phyloP scores from a whole-genome alignment of 2,113 vertebrate species.

The Atractosteus spatula region DNA sequence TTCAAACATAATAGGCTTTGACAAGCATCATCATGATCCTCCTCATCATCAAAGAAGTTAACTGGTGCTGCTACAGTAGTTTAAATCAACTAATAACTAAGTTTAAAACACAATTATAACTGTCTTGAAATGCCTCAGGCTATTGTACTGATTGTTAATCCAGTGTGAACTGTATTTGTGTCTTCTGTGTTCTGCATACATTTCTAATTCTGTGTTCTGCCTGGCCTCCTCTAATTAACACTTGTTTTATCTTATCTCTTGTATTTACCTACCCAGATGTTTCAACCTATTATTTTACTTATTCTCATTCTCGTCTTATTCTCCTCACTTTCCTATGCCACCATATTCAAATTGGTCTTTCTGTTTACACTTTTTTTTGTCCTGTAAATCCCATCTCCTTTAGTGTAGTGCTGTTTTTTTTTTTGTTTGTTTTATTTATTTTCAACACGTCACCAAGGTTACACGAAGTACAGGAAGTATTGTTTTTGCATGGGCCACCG shows the following conservation, averaged over 20 bases:
- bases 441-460: constrained; percentile 77
- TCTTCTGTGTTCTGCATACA: no score
- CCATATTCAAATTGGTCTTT: constrained; percentile 98
- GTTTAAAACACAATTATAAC: no score
- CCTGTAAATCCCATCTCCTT: constrained; percentile 68
- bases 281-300: constrained; percentile 99
- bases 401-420: constrained; percentile 59
- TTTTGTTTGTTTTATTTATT: constrained; percentile 78
- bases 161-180: no score
- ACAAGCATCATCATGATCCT: no score
- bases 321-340: constrained; percentile 97
- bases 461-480: constrained; percentile 78
- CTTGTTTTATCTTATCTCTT: constrained; percentile 57
- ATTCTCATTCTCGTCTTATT: constrained; percentile 99
- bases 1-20: no score
- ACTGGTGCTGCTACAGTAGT: no score
- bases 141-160: no score
- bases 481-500: constrained; percentile 71
- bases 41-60: no score
- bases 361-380: constrained; percentile 97
- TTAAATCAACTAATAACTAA: no score
- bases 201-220: neutral
- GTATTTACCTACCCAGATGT: constrained; percentile 86
- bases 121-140: no score
- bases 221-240: constrained; percentile 17